phyloP scores from a whole-genome alignment of 2,888 invertebrate species.

The Oligia latruncula region DNA sequence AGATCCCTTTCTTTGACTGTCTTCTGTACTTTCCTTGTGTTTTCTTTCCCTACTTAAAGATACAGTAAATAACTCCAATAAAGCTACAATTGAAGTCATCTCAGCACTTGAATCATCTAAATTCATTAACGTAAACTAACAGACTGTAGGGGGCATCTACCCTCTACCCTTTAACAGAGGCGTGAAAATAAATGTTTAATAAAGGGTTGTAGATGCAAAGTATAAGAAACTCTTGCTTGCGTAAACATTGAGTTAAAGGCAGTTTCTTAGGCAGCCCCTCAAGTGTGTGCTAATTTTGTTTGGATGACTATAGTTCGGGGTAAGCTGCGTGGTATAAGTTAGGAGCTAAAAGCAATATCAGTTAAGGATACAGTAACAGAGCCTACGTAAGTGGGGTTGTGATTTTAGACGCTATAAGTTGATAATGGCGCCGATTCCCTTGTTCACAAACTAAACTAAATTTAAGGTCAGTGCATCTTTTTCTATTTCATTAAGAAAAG shows the following conservation, averaged over 20 bases:
- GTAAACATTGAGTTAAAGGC: conserved; percentile 65
- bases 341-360: conserved; percentile 28
- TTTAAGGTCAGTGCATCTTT: no score
- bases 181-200: conserved; percentile 70
- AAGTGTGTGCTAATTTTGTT: conserved; percentile 77
- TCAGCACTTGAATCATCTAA: conserved; percentile 54
- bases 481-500: no score
- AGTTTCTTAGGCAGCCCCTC: conserved; percentile 64
- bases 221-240: conserved; percentile 66
- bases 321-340: conserved; percentile 49
- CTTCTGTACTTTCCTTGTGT: background rate
- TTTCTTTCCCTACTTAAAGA: background rate
- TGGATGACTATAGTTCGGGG: conserved; percentile 70
- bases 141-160: conserved; percentile 52
- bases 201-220: conserved; percentile 68
- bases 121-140: conserved; percentile 62
- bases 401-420: background rate
- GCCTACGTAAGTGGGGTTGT: background rate
- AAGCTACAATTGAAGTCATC: conserved; percentile 47
- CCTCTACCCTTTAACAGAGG: conserved; percentile 62
- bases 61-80: conserved; percentile 12
- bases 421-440: no score
- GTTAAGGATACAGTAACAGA: background rate
- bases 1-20: no score
- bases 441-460: no score